Conservation (phyloP, 2,888 invertebrate species). For the Cantharis rustica region DNA sequence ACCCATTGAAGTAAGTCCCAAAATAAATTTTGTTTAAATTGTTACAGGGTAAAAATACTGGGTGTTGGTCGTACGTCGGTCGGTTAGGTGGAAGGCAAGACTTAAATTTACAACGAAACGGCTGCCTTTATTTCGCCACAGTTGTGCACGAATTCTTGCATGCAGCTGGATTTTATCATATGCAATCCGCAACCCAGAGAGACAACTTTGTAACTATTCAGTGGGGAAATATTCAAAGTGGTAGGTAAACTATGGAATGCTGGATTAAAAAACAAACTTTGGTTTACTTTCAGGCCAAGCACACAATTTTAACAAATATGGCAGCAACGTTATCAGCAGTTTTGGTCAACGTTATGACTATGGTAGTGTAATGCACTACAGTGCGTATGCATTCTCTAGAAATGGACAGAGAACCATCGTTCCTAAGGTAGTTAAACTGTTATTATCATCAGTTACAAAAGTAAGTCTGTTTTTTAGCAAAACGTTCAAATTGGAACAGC, state of each 20-base stretch:
- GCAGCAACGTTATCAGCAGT: conserved; percentile 65
- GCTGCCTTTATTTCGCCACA: conserved; percentile 57
- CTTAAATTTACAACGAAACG: conserved; percentile 5
- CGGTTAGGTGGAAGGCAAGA: not conserved
- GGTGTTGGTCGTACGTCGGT: conserved; percentile 5
- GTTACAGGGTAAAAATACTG: not conserved
- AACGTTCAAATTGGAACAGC: conserved; percentile 63
- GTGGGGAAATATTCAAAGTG: conserved; percentile 71
- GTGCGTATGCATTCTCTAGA: conserved; percentile 68
- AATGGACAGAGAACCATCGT: conserved; percentile 70
- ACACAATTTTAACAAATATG: conserved; percentile 71
- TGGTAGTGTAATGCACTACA: conserved; percentile 75
- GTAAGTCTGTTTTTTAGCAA: conserved; percentile 41
- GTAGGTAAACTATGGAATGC: conserved; percentile 48
- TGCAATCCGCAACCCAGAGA: conserved; percentile 78
- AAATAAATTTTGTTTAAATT: not conserved
- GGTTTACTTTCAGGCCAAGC: conserved; percentile 55
- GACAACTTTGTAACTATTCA: conserved; percentile 75
- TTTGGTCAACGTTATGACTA: conserved; percentile 74
- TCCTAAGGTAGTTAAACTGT: conserved; percentile 55
- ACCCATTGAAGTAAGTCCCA: not conserved
- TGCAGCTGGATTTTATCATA: conserved; percentile 81
- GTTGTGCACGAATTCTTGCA: conserved; percentile 81
- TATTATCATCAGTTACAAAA: not conserved
- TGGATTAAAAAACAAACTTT: not conserved